Conservation (phyloP, 2,888 invertebrate species). For the Sinotaia quadrata region DNA sequence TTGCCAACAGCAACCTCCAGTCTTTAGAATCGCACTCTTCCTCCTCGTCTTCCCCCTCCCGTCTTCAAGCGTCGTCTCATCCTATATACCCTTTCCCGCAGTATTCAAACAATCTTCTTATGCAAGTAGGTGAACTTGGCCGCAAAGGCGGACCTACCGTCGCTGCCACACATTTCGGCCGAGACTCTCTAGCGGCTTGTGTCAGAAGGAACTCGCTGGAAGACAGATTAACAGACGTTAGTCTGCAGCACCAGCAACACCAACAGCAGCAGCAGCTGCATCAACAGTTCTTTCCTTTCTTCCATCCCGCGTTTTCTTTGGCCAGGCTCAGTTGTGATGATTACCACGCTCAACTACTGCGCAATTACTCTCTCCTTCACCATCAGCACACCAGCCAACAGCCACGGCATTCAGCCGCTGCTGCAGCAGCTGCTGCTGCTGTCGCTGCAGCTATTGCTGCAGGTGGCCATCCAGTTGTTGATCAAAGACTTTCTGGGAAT, state of each 20-base stretch:
- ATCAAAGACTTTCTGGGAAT: background rate
- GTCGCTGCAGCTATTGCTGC: conserved; percentile 9
- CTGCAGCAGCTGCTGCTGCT: conserved; percentile 19
- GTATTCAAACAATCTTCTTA: conserved; percentile 2
- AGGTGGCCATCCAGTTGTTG: conserved; percentile 15
- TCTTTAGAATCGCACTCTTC: background rate
- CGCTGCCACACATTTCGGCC: background rate
- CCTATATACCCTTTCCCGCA: conserved; percentile 19
- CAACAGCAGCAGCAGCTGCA: conserved; percentile 24
- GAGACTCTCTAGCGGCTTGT: background rate
- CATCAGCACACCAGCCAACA: conserved; percentile 33
- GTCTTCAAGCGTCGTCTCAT: background rate
- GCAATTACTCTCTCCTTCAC: conserved; percentile 51
- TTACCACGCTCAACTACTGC: conserved; percentile 56
- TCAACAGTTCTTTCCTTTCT: conserved; percentile 23
- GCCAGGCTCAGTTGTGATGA: conserved; percentile 47
- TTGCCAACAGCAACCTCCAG: background rate
- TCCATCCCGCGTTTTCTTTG: conserved; percentile 65
- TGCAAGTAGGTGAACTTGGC: conserved; percentile 2
- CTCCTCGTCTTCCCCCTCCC: background rate
- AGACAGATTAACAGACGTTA: conserved; percentile 9
- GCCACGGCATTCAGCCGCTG: conserved; percentile 21
- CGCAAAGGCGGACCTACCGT: no score
- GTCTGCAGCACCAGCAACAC: conserved; percentile 12
- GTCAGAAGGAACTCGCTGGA: background rate